Percentiles rank a stretch among this genome's conserved stretches.
phyloP scores from a whole-genome alignment of 1,140 invertebrate species.

The Drosophila ogumai region DNA sequence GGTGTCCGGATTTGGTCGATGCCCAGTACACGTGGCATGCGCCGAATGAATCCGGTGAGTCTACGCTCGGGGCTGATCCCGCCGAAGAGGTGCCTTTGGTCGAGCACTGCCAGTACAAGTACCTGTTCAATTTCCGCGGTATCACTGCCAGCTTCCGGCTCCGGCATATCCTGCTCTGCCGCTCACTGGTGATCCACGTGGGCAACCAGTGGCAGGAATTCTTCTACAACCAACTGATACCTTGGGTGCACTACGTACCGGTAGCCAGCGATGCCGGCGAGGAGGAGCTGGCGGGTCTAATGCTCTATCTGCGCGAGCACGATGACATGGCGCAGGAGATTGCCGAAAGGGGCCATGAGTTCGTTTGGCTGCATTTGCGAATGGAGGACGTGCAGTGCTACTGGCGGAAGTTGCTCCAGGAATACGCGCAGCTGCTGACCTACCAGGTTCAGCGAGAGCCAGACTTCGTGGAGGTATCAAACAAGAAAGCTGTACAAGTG shows the following conservation, averaged over 20 bases:
- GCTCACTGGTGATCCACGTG: too few species aligned
- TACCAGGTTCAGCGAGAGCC: conserved; percentile 88
- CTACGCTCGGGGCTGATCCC: conserved; percentile 92
- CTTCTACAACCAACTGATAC: conserved; percentile 94
- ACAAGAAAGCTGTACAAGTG: conserved; percentile 9
- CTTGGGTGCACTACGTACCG: conserved; percentile 99
- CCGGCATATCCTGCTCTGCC: too few species aligned
- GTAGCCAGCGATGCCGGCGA: conserved; percentile 89
- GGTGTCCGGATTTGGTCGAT: conserved; percentile 92
- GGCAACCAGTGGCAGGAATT: too few species aligned
- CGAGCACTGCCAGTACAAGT: conserved; percentile 97
- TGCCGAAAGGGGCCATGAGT: conserved; percentile 91
- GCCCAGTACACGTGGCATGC: conserved; percentile 99
- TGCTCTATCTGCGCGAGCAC: conserved; percentile 93
- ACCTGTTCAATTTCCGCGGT: conserved; percentile 93
- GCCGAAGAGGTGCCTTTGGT: conserved; percentile 95
- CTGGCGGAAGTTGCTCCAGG: conserved; percentile 92
- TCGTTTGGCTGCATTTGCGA: conserved; percentile 93
- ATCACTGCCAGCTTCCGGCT: too few species aligned
- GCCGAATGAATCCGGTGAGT: conserved; percentile 94
- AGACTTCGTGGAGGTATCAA: background rate
- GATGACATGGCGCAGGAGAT: conserved; percentile 92
- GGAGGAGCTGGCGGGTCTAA: conserved; percentile 89
- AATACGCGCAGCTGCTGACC: conserved; percentile 92
- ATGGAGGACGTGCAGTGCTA: conserved; percentile 94